Conservation (phyloP, 2,797 vertebrate genomes). For the Philypnodon macrostomus region DNA sequence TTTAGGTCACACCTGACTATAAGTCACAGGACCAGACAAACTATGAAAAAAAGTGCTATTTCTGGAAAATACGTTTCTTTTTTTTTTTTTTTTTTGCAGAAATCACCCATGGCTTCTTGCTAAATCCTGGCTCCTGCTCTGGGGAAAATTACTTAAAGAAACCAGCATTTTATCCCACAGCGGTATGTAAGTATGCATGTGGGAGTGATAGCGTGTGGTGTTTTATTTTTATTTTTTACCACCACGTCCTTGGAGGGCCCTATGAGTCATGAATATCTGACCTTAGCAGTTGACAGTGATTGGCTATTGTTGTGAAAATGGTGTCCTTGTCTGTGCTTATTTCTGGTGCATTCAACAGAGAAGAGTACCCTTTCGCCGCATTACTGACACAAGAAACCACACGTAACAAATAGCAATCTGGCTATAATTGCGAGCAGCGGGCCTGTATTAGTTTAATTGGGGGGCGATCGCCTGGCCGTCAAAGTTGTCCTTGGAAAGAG, state of each 20-base stretch:
- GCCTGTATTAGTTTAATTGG: constrained; percentile 48
- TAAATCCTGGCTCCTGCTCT: constrained; percentile 40
- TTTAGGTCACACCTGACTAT: too few species aligned
- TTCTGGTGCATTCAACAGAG: constrained; percentile 8
- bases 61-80: constrained; percentile 19
- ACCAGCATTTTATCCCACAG: constrained; percentile 20
- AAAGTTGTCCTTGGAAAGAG: constrained; percentile 41
- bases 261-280: constrained; percentile 47
- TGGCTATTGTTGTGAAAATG: constrained; percentile 29
- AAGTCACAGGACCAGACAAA: too few species aligned
- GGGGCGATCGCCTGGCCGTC: constrained; percentile 16
- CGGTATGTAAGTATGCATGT: constrained; percentile 31
- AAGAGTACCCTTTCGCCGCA: constrained; percentile 27
- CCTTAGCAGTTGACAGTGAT: constrained; percentile 42
- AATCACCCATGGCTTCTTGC: constrained; percentile 1
- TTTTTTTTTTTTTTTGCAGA: constrained; percentile 5
- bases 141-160: constrained; percentile 24
- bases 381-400: constrained; percentile 26
- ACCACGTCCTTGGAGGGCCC: constrained; percentile 43
- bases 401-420: constrained; percentile 19
- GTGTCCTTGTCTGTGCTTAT: constrained; percentile 42
- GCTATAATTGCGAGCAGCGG: constrained; percentile 30
- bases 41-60: too few species aligned
- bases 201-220: constrained; percentile 33
- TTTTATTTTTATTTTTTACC: constrained; percentile 23